phyloP scores from a whole-genome alignment of 2,113 vertebrate species.

The Myotis yumanensis region DNA sequence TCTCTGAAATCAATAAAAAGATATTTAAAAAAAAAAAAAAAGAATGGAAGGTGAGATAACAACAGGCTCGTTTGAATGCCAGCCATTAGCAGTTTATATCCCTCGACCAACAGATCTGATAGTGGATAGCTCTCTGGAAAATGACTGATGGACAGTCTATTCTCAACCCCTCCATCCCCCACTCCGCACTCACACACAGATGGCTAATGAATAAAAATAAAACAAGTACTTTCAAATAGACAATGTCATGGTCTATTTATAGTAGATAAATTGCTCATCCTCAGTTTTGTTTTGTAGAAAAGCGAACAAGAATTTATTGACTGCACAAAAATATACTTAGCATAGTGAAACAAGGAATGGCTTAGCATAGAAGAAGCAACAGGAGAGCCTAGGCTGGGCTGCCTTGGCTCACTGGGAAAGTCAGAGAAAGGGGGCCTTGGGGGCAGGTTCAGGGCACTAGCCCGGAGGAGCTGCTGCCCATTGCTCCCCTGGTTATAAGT shows the following conservation, averaged over 20 bases:
- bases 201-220: conserved; percentile 63
- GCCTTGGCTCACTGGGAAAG: no score
- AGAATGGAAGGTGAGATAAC: neutral
- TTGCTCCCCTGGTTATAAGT: no score
- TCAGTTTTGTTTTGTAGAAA: neutral
- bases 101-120: neutral
- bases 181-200: neutral
- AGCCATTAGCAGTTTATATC: neutral
- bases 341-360: no score
- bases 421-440: no score
- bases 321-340: no score
- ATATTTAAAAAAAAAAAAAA: no score
- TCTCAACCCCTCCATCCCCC: neutral
- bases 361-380: no score
- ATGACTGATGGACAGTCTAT: neutral
- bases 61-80: neutral
- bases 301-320: no score
- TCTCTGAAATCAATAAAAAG: no score
- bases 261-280: conserved; percentile 21
- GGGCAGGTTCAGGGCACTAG: no score
- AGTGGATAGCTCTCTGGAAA: neutral
- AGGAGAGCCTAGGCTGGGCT: no score
- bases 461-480: no score
- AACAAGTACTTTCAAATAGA: conserved; percentile 31
- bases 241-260: conserved; percentile 58